A percentile compares a stretch with the other conserved stretches of the same genome.
phyloP scores from a whole-genome alignment of 1,140 invertebrate genomes.

The Olivierus martensii region DNA sequence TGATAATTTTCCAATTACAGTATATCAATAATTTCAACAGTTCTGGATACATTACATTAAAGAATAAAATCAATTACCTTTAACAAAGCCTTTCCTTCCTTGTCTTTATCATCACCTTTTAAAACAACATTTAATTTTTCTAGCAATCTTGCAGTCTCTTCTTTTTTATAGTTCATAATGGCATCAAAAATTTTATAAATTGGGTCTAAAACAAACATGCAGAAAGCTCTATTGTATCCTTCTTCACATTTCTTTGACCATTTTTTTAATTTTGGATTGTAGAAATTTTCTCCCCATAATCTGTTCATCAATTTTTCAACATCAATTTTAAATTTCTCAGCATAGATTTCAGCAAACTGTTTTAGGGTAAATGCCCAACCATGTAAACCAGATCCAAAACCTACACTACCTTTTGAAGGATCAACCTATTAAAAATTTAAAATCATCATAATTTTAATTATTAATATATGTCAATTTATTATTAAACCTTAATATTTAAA shows the following conservation, averaged over 20 bases:
- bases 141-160: constrained; percentile 71
- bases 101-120: constrained; percentile 88
- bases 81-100: constrained; percentile 79
- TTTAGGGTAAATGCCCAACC: constrained; percentile 99
- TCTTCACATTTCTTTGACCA: constrained; percentile 77
- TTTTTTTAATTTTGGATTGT: constrained; percentile 93
- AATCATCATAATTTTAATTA: too few species aligned
- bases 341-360: constrained; percentile 98
- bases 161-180: constrained; percentile 98
- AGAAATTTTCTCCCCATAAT: constrained; percentile 94
- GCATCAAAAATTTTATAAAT: constrained; percentile 98
- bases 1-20: too few species aligned
- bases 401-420: constrained; percentile 72
- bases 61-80: constrained; percentile 43
- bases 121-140: constrained; percentile 84
- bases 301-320: constrained; percentile 92
- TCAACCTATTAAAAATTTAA: too few species aligned
- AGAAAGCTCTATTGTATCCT: constrained; percentile 92
- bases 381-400: constrained; percentile 96
- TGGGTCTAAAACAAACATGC: constrained; percentile 95
- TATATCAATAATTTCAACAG: too few species aligned
- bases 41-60: too few species aligned
- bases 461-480: too few species aligned
- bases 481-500: too few species aligned
- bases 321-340: constrained; percentile 96